phyloP scores from a whole-genome alignment of 2,797 vertebrate genomes.

The Urocyon cinereoargenteus region DNA sequence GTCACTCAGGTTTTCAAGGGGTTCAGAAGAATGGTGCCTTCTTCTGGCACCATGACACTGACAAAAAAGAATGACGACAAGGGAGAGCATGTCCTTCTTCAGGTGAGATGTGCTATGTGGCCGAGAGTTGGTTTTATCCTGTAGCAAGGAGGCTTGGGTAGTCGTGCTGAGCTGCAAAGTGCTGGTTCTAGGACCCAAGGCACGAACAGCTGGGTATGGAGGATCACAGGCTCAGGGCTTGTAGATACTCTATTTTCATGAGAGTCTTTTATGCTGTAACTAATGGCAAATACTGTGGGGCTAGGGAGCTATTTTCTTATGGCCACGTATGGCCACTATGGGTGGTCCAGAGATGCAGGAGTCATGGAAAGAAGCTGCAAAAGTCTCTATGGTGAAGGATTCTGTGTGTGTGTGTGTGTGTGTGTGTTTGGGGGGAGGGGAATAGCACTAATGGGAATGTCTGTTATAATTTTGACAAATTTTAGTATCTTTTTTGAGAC shows the following conservation, averaged over 20 bases:
- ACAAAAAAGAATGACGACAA: not conserved
- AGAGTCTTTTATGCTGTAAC: not conserved
- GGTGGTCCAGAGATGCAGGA: not conserved
- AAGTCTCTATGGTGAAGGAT: not conserved
- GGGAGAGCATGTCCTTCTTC: not conserved
- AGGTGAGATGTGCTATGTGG: not conserved
- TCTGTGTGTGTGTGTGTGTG: not conserved
- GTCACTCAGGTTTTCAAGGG: not conserved
- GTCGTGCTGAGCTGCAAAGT: not conserved
- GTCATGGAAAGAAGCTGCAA: not conserved
- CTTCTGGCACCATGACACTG: not conserved
- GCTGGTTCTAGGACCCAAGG: not conserved
- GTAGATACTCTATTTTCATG: not conserved
- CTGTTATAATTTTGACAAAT: not conserved
- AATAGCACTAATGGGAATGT: not conserved
- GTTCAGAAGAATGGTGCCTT: not conserved
- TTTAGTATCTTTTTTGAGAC: not conserved
- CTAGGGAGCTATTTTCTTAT: not conserved
- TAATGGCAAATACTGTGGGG: not conserved
- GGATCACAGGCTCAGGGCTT: not conserved
- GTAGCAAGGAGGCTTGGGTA: not conserved
- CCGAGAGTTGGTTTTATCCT: not conserved
- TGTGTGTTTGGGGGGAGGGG: not conserved
- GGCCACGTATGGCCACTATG: not conserved
- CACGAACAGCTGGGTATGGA: not conserved